These are phyloP conservation scores for Tauraco hartlaubi DNA, from an alignment of 2,797 vertebrate genomes.

Conservation along the genomic window DNA sequence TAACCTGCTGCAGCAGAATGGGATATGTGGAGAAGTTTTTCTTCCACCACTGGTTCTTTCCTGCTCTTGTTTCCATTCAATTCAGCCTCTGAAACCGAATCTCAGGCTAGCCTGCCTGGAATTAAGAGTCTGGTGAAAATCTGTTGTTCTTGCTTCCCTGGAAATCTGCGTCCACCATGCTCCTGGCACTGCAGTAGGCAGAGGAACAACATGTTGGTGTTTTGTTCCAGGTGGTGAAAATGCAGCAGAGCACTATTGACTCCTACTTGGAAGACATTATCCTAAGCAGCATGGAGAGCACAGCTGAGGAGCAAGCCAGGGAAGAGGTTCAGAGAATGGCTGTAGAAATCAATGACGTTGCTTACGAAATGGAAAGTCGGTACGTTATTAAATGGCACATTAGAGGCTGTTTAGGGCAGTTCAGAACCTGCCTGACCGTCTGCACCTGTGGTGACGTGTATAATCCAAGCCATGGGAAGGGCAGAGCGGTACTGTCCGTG, in stretches of 20 bases:
- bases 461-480: not conserved
- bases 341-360: slow-evolving; percentile 88
- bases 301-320: slow-evolving; percentile 89
- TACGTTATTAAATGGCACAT: slow-evolving; percentile 38
- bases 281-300: slow-evolving; percentile 80
- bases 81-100: not conserved
- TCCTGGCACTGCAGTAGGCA: not conserved
- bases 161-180: not conserved
- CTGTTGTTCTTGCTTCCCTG: not conserved
- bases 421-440: not conserved
- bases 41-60: not conserved
- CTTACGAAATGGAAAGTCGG: slow-evolving; percentile 89
- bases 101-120: not conserved
- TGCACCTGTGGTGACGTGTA: not conserved
- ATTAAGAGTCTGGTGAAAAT: not conserved
- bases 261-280: slow-evolving; percentile 94
- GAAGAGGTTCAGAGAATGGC: slow-evolving; percentile 88
- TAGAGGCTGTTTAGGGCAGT: not conserved
- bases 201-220: not conserved
- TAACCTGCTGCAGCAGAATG: not conserved
- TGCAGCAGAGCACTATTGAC: slow-evolving; percentile 91
- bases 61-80: not conserved
- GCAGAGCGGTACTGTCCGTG: not conserved
- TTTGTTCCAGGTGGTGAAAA: slow-evolving; percentile 86
- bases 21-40: not conserved